phyloP scores from a whole-genome alignment of 2,797 vertebrate species.

The Xiphorhynchus erythropygius region DNA sequence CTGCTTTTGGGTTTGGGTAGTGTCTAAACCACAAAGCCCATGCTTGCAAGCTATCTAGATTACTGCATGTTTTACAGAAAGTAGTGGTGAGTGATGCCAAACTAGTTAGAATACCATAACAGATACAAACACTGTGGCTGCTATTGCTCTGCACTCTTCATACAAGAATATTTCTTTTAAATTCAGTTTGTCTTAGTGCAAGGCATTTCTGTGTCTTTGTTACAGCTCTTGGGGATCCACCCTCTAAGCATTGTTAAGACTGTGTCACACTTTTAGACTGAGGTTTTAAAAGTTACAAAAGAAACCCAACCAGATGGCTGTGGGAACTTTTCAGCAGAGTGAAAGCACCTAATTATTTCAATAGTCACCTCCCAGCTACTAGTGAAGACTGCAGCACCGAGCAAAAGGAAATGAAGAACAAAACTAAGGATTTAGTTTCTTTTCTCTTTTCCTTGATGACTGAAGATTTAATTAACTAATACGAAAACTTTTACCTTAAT shows the following conservation, averaged over 20 bases:
- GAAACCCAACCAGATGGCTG: neutral
- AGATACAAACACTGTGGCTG: neutral
- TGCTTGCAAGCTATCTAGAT: neutral
- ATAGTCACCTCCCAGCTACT: neutral
- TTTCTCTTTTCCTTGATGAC: neutral
- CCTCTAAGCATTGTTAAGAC: accelerated
- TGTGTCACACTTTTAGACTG: accelerated
- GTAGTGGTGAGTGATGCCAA: accelerated
- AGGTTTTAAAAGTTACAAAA: neutral
- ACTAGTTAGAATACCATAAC: neutral
- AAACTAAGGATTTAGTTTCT: neutral
- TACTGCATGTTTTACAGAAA: neutral
- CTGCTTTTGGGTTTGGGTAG: neutral
- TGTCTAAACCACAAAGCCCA: neutral
- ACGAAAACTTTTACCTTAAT: neutral
- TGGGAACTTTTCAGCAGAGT: neutral
- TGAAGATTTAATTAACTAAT: neutral
- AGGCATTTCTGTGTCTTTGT: neutral
- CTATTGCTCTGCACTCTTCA: neutral
- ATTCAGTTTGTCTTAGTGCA: neutral
- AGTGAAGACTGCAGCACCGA: neutral
- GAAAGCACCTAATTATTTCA: neutral
- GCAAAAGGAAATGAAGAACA: neutral
- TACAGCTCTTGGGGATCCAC: neutral
- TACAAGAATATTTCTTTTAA: neutral